These are phyloP conservation scores for Solen grandis DNA, from an alignment of 1,140 invertebrate species.

Conservation along the genomic window DNA sequence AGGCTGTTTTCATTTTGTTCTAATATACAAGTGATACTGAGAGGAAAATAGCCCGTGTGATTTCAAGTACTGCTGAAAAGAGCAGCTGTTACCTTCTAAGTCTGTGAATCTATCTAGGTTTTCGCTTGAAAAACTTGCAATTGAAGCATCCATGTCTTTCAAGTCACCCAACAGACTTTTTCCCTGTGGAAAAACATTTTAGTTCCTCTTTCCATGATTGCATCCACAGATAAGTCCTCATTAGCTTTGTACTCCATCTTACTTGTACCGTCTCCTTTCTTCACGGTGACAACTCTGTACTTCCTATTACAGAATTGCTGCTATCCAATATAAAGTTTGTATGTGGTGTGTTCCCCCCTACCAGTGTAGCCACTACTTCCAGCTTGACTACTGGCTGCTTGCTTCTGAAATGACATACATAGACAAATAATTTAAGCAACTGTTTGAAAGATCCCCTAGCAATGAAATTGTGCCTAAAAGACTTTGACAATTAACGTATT, in stretches of 20 bases:
- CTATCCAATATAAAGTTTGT: not conserved
- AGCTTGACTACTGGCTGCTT: not conserved
- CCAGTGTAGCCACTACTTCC: not conserved
- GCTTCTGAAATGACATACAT: not conserved
- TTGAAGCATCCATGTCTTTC: not conserved
- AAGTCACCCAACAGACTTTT: not conserved
- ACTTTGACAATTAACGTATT: not conserved
- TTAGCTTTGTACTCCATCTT: not conserved
- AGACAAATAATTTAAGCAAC: not conserved
- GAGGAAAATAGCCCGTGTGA: not conserved
- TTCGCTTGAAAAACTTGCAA: not conserved
- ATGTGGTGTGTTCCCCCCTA: not conserved
- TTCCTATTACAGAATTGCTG: not conserved
- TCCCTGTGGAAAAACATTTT: not conserved
- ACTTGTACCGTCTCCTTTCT: not conserved
- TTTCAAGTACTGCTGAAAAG: not conserved
- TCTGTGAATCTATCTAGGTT: not conserved
- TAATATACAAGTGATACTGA: not conserved
- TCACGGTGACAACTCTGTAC: not conserved
- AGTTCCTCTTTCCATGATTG: not conserved
- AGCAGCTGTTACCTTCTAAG: not conserved
- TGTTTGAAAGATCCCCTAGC: not conserved
- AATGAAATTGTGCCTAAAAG: not conserved
- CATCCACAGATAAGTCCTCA: not conserved
- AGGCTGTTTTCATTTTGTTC: not conserved